These are phyloP conservation scores for Mesorhabditis spiculigera DNA, from an alignment of 2,888 invertebrate species.

Conservation along the genomic window DNA sequence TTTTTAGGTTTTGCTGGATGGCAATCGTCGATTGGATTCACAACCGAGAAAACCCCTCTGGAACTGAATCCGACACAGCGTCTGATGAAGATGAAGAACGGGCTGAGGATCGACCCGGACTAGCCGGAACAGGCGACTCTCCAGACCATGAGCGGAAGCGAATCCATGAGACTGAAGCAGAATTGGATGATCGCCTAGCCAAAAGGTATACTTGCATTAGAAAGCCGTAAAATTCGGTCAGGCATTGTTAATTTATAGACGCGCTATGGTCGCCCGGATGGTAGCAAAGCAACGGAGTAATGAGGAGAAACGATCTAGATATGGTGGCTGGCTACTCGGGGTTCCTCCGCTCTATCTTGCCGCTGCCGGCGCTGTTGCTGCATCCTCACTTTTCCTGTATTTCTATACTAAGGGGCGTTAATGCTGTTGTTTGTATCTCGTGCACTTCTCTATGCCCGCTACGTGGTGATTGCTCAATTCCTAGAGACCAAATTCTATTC, in stretches of 20 bases:
- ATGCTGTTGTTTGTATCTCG: neutral
- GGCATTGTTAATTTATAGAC: conserved; percentile 21
- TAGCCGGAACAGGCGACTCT: no score
- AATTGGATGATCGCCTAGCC: conserved; percentile 11
- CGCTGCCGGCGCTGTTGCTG: conserved; percentile 2
- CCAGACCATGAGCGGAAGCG: conserved; percentile 9
- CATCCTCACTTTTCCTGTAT: conserved; percentile 4
- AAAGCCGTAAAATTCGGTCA: neutral
- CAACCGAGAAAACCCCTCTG: no score
- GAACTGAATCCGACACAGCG: no score
- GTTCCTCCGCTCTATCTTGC: neutral
- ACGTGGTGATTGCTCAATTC: neutral
- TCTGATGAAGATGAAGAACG: no score
- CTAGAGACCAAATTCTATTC: neutral
- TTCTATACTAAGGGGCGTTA: neutral
- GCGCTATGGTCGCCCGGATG: conserved; percentile 31
- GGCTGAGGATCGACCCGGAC: no score
- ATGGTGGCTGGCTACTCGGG: neutral
- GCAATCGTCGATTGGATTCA: conserved; percentile 15
- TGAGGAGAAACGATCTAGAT: conserved; percentile 16
- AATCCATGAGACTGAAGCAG: conserved; percentile 13
- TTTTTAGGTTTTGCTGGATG: conserved; percentile 10
- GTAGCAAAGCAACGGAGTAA: conserved; percentile 23
- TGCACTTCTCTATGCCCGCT: neutral
- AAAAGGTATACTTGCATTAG: conserved; percentile 12